Base-by-base conservation (phyloP, 2,888 invertebrate species). In the Chirona hameri region DNA sequence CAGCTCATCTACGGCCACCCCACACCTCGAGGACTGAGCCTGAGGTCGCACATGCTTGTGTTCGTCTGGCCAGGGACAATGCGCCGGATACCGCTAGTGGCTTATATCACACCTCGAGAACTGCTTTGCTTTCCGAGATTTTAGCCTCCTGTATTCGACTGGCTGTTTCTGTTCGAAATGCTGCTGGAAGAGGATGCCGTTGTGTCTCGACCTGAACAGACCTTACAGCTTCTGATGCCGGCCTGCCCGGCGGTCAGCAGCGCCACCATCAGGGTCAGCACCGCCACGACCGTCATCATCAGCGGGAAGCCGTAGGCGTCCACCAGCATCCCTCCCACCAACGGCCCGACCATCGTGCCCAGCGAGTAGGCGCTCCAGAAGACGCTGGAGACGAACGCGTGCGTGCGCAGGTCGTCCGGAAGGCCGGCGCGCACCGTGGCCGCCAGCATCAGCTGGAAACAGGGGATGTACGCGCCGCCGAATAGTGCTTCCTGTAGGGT, bases 291-390 rank as follows among this genome's bases (percentile, higher is more conserved):
- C 15, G 27, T 80, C 80, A 80, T 80, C 80, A 80, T 80, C 27
- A 80, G n/a, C 9, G 80, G 80, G 80, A 52, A 80, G 29, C 80
- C 80, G 80, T 10, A 27, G 1, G 29, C 7, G 80, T 80, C 80
- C 27, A 55, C 80, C 27, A 80, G 80, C 27, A 80, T 27, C 2
- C 80, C 80, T 15, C 80, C 80, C 18, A 29, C n/a, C 18, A 55
- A 15, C n/a, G 80, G 80, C 4, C 80, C 80, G 15, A 80, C 80
- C 29, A 80, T 52, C n/a, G 48, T 29, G 27, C 80, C 80, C 15
- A 80, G 52, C 52, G 80, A 80, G 80, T 80, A 80, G 52, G 18
- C 48, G 27, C 14, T 52, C 80, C 80, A 80, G 80, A 27, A 80
- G 15, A 55, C 80, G 52, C 52, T 29, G 18, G 80, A 80, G 27